Conservation (phyloP, 2,113 vertebrate genomes). For the Erpornis zantholeuca region DNA sequence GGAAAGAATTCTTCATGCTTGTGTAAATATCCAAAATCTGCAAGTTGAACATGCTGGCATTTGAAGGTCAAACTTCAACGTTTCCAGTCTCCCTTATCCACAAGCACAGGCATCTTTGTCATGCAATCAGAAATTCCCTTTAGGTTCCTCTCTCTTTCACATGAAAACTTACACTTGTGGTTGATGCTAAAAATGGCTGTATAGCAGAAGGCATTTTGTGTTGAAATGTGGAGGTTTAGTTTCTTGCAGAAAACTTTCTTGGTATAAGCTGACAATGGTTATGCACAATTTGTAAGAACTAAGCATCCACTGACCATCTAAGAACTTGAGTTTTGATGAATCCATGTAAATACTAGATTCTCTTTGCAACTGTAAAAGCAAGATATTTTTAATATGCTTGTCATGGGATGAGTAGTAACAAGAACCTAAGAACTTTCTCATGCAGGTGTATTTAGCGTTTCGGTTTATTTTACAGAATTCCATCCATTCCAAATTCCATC, state of each 20-base stretch:
- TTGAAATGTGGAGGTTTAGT: not conserved
- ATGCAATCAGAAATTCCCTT: not conserved
- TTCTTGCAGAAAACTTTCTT: not conserved
- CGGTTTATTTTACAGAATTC: not conserved
- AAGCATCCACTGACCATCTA: not conserved
- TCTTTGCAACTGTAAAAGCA: not conserved
- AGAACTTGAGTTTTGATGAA: not conserved
- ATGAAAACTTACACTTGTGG: not conserved
- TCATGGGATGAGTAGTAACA: not conserved
- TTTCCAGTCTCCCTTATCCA: not conserved
- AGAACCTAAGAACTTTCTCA: not conserved
- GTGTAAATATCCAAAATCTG: not conserved
- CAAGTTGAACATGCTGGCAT: not conserved
- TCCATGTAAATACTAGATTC: not conserved
- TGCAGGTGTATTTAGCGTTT: not conserved
- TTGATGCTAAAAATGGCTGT: not conserved
- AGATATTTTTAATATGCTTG: not conserved
- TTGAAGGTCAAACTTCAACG: constrained; percentile 24
- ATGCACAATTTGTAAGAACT: rapidly evolving
- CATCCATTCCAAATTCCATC: not conserved
- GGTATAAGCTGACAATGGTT: not conserved
- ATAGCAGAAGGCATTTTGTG: not conserved
- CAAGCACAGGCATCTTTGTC: not conserved
- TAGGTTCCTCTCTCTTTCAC: not conserved
- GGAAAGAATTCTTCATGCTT: not conserved